Percentiles rank a stretch among this genome's conserved stretches.
Evolutionary conservation across 2,113 vertebrate species (phyloP).

Genomic region (Ameiurus melas): DNA sequence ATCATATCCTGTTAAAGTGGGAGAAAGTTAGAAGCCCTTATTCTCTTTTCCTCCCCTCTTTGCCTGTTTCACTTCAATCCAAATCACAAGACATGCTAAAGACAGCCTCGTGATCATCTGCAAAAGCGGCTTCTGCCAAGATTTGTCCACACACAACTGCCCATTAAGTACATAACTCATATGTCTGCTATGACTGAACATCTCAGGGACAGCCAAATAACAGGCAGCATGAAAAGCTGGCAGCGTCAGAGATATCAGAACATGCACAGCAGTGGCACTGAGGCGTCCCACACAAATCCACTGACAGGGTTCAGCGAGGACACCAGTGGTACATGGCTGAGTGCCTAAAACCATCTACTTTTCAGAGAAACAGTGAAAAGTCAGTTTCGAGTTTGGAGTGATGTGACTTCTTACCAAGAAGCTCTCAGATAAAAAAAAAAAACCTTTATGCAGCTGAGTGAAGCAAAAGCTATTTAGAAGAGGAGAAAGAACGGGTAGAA

Average conservation of each 20-base stretch:
- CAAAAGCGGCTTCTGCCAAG: constrained; percentile 2
- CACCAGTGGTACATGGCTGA: constrained; percentile 17
- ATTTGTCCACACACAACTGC: constrained; percentile 23
- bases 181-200: constrained; percentile 15
- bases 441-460: neutral
- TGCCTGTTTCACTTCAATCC: neutral
- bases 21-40: neutral
- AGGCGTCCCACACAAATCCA: constrained; percentile 13
- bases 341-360: constrained; percentile 35
- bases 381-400: constrained; percentile 6
- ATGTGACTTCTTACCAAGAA: neutral
- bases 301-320: constrained; percentile 32
- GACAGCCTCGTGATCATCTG: constrained; percentile 5
- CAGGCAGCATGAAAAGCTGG: constrained; percentile 15
- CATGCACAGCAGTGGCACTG: constrained; percentile 23
- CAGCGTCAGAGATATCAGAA: constrained; percentile 13
- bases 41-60: neutral
- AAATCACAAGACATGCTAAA: constrained; percentile 11
- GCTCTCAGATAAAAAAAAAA: neutral
- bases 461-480: neutral
- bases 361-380: constrained; percentile 9
- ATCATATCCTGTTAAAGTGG: neutral
- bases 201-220: constrained; percentile 29
- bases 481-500: neutral
- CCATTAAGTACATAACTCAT: constrained; percentile 34